Conservation (phyloP, 2,797 vertebrate genomes). For the Peromyscus eremicus region DNA sequence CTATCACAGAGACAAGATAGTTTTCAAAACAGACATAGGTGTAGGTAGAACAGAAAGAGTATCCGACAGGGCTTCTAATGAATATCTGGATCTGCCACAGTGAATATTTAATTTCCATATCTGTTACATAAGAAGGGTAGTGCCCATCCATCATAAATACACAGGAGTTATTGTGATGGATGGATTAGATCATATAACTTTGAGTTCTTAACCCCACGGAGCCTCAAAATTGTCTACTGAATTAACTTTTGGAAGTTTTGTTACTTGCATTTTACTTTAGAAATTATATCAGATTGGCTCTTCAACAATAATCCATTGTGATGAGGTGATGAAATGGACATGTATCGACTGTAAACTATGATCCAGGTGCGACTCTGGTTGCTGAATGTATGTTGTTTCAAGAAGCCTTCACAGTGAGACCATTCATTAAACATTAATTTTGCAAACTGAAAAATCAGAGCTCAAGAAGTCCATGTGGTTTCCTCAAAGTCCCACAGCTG, state of each 20-base stretch:
- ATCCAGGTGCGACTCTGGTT: background rate
- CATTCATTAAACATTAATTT: background rate
- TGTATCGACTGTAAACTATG: background rate
- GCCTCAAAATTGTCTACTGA: background rate
- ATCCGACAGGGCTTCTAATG: background rate
- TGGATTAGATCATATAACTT: background rate
- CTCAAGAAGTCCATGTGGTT: background rate
- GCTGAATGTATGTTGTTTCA: background rate
- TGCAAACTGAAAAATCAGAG: background rate
- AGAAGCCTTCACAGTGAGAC: background rate
- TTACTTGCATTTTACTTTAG: constrained; percentile 33
- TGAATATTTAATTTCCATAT: background rate
- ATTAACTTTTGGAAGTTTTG: background rate
- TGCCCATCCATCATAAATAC: background rate
- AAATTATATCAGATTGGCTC: constrained; percentile 42
- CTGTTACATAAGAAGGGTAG: background rate
- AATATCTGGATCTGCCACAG: background rate
- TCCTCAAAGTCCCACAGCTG: background rate
- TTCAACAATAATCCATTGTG: background rate
- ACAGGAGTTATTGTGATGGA: background rate
- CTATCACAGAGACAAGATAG: background rate
- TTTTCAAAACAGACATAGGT: constrained; percentile 28
- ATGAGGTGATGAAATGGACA: background rate
- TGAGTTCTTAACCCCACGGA: background rate
- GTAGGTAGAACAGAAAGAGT: background rate